Percentiles rank a stretch among this genome's conserved stretches.
Evolutionary conservation across 1,140 invertebrate genomes (phyloP).

Genomic region (Drosophila rufa): DNA sequence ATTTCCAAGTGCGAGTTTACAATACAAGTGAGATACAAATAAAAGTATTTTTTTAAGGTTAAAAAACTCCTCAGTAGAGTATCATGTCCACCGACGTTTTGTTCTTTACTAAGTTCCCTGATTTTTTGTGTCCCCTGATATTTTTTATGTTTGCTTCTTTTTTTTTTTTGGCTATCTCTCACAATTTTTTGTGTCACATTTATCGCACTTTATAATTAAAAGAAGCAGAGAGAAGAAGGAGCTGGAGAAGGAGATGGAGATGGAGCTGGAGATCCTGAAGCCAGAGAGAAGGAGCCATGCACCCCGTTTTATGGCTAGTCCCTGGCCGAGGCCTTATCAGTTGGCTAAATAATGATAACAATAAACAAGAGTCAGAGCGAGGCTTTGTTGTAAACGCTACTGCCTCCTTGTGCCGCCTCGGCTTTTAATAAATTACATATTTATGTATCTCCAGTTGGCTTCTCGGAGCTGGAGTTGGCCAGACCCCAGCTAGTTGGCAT

Average conservation of each 20-base stretch:
- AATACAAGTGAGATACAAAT: too few species aligned
- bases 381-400: slow-evolving; percentile 60
- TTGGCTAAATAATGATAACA: slow-evolving; percentile 82
- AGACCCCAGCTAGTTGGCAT: slow-evolving; percentile 59
- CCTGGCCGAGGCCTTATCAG: slow-evolving; percentile 51
- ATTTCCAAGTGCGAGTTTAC: too few species aligned
- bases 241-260: too few species aligned
- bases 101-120: background rate
- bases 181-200: slow-evolving; percentile 71
- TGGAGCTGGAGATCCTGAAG: background rate
- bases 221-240: slow-evolving; percentile 19
- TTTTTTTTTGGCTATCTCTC: slow-evolving; percentile 27
- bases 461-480: background rate
- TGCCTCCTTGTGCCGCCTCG: slow-evolving; percentile 19
- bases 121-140: slow-evolving; percentile 12
- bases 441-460: slow-evolving; percentile 65
- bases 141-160: slow-evolving; percentile 2
- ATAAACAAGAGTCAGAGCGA: slow-evolving; percentile 65
- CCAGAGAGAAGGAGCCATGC: background rate
- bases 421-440: slow-evolving; percentile 80
- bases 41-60: too few species aligned
- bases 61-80: slow-evolving; percentile 5
- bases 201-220: slow-evolving; percentile 83
- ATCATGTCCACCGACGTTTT: slow-evolving; percentile 16
- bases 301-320: slow-evolving; percentile 18